These are phyloP conservation scores for Brienomyrus longianalis DNA, from an alignment of 2,113 vertebrate genomes.

Conservation along the genomic window DNA sequence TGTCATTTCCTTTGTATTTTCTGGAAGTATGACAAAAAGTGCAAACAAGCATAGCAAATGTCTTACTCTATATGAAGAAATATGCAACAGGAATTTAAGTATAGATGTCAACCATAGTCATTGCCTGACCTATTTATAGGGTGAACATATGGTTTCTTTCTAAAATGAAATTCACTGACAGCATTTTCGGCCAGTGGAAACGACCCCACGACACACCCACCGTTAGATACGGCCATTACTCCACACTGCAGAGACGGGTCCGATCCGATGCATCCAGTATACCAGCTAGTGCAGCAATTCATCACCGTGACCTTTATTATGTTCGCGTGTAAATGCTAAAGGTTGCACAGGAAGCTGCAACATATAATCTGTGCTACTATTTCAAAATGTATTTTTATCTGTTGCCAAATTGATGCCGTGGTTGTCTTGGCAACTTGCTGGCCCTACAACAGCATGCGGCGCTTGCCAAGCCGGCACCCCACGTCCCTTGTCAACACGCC, in stretches of 20 bases:
- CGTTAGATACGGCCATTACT: background rate
- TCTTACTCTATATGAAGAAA: background rate
- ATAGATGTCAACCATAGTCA: background rate
- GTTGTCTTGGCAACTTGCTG: background rate
- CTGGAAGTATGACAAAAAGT: background rate
- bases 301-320: background rate
- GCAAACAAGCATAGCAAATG: background rate
- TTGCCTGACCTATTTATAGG: background rate
- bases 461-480: background rate
- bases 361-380: background rate
- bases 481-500: background rate
- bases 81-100: background rate
- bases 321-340: background rate
- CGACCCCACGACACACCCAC: background rate
- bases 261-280: background rate
- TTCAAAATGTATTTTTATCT: constrained; percentile 3
- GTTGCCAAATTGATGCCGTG: background rate
- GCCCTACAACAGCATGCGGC: background rate
- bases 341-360: background rate
- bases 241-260: background rate
- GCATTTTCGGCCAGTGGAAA: background rate
- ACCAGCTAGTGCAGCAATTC: background rate
- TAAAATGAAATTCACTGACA: background rate
- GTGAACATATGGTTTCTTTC: background rate
- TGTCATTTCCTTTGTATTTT: background rate